These are phyloP conservation scores for Druon quercuslanigerum DNA, from an alignment of 1,140 invertebrate genomes.

Conservation along the genomic window DNA sequence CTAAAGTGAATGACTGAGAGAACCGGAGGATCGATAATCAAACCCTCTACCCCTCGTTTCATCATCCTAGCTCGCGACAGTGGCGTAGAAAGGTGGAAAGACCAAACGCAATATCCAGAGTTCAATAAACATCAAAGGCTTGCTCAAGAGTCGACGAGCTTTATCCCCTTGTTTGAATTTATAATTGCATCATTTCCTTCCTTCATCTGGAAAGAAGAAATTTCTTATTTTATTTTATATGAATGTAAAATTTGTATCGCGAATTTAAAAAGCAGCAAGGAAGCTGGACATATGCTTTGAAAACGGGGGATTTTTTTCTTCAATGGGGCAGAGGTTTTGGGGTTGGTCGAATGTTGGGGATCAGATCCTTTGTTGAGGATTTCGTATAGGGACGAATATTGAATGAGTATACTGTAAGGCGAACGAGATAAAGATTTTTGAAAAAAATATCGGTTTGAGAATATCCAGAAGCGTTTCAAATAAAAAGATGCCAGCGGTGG, in stretches of 20 bases:
- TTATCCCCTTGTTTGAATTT: constrained; percentile 25
- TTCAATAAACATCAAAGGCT: constrained; percentile 27
- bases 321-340: background rate
- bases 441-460: background rate
- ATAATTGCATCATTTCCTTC: constrained; percentile 52
- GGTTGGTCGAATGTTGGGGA: background rate
- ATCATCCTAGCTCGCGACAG: constrained; percentile 49
- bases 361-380: background rate
- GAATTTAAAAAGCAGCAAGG: background rate
- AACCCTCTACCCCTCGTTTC: constrained; percentile 49
- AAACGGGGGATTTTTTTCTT: background rate
- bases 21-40: constrained; percentile 72
- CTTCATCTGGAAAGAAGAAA: constrained; percentile 26
- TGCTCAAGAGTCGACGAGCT: constrained; percentile 25
- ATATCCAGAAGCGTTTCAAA: too few relatives aligned
- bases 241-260: background rate
- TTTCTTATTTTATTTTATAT: background rate
- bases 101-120: constrained; percentile 25
- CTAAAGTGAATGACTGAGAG: constrained; percentile 66
- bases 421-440: background rate
- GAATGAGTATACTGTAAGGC: background rate
- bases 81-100: constrained; percentile 57
- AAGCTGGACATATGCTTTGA: constrained; percentile 15
- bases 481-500: too few relatives aligned
- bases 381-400: background rate